Conservation (phyloP, 2,888 invertebrate species). For the Hirudinaria manillensis region DNA sequence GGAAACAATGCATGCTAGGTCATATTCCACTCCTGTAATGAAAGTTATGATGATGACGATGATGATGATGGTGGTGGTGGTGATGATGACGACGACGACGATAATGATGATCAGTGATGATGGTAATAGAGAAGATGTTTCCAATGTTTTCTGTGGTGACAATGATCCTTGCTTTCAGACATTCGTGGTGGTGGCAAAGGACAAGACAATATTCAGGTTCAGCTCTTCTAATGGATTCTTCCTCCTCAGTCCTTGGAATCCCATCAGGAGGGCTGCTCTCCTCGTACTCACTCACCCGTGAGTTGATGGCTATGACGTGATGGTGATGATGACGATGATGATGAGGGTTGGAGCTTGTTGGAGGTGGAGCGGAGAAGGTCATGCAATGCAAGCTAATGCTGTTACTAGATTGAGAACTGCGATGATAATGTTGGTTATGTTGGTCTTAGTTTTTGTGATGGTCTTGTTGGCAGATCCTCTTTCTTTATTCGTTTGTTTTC, state of each 20-base stretch:
- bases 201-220: constrained; percentile 97
- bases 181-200: constrained; percentile 96
- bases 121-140: neutral
- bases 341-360: constrained; percentile 14
- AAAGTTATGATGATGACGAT: neutral
- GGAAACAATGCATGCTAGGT: no score
- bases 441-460: no score
- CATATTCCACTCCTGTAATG: no score
- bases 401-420: no score
- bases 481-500: no score
- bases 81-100: neutral
- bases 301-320: neutral
- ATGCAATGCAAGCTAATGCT: no score
- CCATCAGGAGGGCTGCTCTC: constrained; percentile 49
- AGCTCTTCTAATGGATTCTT: constrained; percentile 91
- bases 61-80: neutral
- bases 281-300: constrained; percentile 12
- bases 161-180: constrained; percentile 62
- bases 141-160: neutral
- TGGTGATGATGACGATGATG: constrained; percentile 17
- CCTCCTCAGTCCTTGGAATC: constrained; percentile 93
- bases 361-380: no score
- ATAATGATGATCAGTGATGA: neutral
- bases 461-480: no score
- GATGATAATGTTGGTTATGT: no score